A percentile compares a stretch with the other conserved stretches of the same genome.
Evolutionary conservation across 2,113 vertebrate species (phyloP).

Genomic region (Proterorhinus semilunaris): DNA sequence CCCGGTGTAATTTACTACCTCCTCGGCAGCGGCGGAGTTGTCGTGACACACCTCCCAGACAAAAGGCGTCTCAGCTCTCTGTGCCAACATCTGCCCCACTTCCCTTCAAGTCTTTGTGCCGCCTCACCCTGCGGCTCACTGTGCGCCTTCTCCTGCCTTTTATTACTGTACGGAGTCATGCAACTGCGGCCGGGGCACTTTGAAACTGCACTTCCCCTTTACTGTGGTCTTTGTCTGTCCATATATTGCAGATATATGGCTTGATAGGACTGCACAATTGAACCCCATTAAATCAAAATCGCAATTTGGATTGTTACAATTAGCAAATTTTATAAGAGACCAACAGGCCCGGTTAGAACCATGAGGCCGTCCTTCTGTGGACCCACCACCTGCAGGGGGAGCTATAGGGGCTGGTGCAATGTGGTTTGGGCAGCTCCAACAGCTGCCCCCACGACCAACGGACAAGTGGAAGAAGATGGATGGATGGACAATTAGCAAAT

Average conservation of each 20-base stretch:
- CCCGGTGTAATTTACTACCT: constrained; percentile 14
- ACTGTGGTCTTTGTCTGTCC: not conserved
- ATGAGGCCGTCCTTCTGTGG: no score
- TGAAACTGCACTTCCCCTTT: not conserved
- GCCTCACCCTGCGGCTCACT: constrained; percentile 12
- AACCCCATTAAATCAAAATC: no score
- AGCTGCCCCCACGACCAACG: no score
- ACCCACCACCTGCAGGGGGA: no score
- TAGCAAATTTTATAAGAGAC: no score
- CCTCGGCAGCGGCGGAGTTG: constrained; percentile 9
- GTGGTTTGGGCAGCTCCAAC: no score
- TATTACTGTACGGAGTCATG: not conserved
- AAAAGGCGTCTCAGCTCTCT: constrained; percentile 29
- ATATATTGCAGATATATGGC: not conserved
- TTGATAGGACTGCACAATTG: no score
- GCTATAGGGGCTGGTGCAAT: no score
- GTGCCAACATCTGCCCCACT: constrained; percentile 30
- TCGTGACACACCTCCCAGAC: constrained; percentile 35
- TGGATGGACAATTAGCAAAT: no score
- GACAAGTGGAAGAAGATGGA: no score
- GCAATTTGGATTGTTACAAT: no score
- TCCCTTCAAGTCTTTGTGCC: constrained; percentile 23
- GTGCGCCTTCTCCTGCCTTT: constrained; percentile 5
- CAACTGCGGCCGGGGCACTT: not conserved
- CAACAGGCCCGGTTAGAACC: no score